Base-by-base conservation (phyloP, 2,888 invertebrate species). In the Mycalesis mineus region DNA sequence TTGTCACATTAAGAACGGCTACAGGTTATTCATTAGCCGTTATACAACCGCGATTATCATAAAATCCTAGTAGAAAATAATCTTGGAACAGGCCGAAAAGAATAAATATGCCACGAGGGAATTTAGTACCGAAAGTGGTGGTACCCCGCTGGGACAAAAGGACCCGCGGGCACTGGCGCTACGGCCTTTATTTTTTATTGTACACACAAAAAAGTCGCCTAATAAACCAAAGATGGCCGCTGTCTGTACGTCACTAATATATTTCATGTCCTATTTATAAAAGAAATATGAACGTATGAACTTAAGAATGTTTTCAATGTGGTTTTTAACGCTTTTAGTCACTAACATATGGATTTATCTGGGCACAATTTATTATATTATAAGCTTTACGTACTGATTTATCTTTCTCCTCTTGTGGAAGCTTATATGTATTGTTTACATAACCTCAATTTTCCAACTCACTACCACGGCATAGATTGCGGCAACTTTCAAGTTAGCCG, bases 21-120 rank as follows among this genome's bases (percentile, higher is more conserved):
- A 69, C 73, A 73, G 68, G 79, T 84, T 81, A 84, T 86, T 88
- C 87, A 87, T 86, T 88, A 85, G 80, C 72, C 76, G 74, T 81
- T 82, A 80, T 75, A 77, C 74, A 72, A 64, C 67, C 65, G 62
- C 74, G 83, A 86, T 86, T 86, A 87, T 72, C 84, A 87, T 86
- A 86, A 87, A 86, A 82, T 65, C 77, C 82, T 86, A 86, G 83
- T 85, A 82, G 87, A 85, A 84, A 85, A 87, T 87, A 84, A 87
- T 86, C 82, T 79, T 62, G 67, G 73, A 63, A 63, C 73, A 72
- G 70, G 55, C 64, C 68, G 71, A 71, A 67, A 74, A 70, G 72
- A 82, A 88, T 88, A 88, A 87, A 88, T 84, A 87, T 86, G 88
- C 86, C 87, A 84, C 69, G 76, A 67, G 74, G 75, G 78, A 81